Evolutionary conservation across 2,797 vertebrate genomes (phyloP).

Genomic region (Decapterus maruadsi): DNA sequence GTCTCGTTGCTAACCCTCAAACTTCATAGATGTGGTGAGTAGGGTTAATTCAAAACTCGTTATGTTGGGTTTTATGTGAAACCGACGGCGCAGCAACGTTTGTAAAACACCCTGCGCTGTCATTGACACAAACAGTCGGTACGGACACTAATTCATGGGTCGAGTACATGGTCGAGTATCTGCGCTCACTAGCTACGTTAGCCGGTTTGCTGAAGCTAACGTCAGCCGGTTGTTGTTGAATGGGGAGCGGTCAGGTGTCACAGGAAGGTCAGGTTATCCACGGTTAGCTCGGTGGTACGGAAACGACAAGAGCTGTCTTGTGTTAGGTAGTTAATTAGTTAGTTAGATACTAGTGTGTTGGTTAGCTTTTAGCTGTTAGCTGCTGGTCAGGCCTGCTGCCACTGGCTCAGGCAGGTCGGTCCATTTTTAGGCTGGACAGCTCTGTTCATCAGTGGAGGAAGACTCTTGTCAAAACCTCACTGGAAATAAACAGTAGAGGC

Average conservation of each 20-base stretch:
- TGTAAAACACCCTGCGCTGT: accelerated
- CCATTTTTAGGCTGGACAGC: not conserved
- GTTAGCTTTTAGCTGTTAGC: not conserved
- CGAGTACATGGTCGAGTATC: not conserved
- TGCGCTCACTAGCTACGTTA: slow-evolving; percentile 3
- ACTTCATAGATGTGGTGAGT: slow-evolving; percentile 62
- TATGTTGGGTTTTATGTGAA: accelerated
- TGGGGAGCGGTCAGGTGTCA: not conserved
- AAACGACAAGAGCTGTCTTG: not conserved
- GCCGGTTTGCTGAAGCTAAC: slow-evolving; percentile 24
- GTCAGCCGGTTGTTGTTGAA: not conserved
- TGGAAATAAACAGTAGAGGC: no score
- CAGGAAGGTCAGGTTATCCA: accelerated
- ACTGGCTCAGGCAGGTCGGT: not conserved
- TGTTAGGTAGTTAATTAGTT: no score
- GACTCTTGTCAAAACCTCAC: not conserved
- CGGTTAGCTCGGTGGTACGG: accelerated
- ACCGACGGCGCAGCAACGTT: accelerated
- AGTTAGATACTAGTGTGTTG: no score
- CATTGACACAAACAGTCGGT: not conserved
- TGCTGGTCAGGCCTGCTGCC: not conserved
- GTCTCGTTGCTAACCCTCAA: not conserved
- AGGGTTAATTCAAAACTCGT: accelerated
- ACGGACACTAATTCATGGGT: not conserved
- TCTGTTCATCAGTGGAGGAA: not conserved